Base-by-base conservation (phyloP, 2,113 vertebrate genomes). In the Cynocephalus volans region DNA sequence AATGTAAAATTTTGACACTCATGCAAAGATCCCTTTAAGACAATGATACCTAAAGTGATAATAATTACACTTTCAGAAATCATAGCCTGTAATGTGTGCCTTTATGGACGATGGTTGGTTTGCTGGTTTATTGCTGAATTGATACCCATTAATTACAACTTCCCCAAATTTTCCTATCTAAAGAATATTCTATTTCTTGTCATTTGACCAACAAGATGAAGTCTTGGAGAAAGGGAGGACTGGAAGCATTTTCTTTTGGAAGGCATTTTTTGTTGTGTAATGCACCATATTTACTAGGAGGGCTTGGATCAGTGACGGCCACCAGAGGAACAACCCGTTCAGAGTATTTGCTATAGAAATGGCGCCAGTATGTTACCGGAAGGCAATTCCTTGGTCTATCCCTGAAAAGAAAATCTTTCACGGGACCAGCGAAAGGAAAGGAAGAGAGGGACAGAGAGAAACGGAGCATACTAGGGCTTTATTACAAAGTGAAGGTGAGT, bases 21-120 rank as follows among this genome's bases (percentile, higher is more conserved):
- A 45, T 64, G 15, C 31, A 62, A 33, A 62, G 21, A 83, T 82
- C n/a, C 19, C n/a, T n/a, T 81, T 36, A 93, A 52, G 52, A 77
- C n/a, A 54, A 58, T 45, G 8, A 13, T 56, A 41, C 26, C 58
- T 80, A 69, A 89, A 75, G 24, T 79, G 64, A 41, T 79, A 79
- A 80, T 50, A 70, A 92, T 48, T 80, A 80, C 90, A 88, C 19
- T 50, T 90, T 69, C 17, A 88, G 56, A 83, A 93, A 90, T 75
- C 72, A 60, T 67, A 65, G 58, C 8, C 50, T 69, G 0, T n/a
- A 54, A 48, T 36, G 31, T 62, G 15, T 64, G 31, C 10, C 45
- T 88, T 83, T 60, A 73, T 13, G 23, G 70, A 62, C 50, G n/a
- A 50, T 86, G 41, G 13, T 56, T 75, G 60, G 4, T 62, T 54